These are phyloP conservation scores for Wasmannia auropunctata DNA, from an alignment of 1,140 invertebrate genomes.

Conservation along the genomic window DNA sequence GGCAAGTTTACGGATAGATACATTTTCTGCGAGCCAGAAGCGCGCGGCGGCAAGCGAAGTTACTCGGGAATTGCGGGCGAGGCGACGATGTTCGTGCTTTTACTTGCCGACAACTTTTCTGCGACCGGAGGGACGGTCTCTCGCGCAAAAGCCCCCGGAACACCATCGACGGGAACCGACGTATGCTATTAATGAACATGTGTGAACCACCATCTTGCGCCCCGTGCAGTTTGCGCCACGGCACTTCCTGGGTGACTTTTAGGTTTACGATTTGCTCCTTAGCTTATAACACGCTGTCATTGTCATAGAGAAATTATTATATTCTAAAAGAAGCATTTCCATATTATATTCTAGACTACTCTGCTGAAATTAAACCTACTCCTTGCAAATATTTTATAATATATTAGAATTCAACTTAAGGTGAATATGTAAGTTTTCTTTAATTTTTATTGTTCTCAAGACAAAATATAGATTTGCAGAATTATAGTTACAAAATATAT, in stretches of 20 bases:
- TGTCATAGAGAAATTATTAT: not conserved
- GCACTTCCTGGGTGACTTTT: slow-evolving; percentile 20
- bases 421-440: not conserved
- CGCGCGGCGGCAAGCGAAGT: slow-evolving; percentile 76
- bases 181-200: slow-evolving; percentile 78
- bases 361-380: not conserved
- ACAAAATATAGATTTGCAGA: not conserved
- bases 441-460: not conserved
- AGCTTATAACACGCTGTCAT: not conserved
- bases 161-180: slow-evolving; percentile 58
- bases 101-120: slow-evolving; percentile 75
- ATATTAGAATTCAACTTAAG: not conserved
- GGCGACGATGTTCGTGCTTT: slow-evolving; percentile 69
- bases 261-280: slow-evolving; percentile 18
- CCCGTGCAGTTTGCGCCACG: slow-evolving; percentile 19
- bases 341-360: not conserved
- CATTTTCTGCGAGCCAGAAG: slow-evolving; percentile 76
- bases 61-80: slow-evolving; percentile 77
- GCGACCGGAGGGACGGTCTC: slow-evolving; percentile 70
- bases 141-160: slow-evolving; percentile 51
- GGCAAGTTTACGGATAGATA: slow-evolving; percentile 81
- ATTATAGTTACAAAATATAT: not conserved
- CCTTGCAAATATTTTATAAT: not conserved
- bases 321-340: not conserved
- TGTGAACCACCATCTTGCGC: slow-evolving; percentile 65